Conservation (phyloP, 2,113 vertebrate genomes). For the Chloropsis hardwickii region DNA sequence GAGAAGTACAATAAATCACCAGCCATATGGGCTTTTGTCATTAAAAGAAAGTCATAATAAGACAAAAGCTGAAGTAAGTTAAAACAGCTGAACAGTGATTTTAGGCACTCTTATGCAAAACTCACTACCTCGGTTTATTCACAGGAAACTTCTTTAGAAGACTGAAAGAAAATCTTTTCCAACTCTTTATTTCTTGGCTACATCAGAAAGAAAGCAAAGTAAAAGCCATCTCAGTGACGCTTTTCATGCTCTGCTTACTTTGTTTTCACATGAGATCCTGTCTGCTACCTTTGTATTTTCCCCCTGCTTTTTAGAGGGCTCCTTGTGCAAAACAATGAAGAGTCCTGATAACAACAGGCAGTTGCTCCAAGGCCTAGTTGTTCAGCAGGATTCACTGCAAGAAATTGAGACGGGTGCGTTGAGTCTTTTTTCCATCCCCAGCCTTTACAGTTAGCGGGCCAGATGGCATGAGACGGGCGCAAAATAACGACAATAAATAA, state of each 20-base stretch:
- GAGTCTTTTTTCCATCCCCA: slow-evolving; percentile 23
- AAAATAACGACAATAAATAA: slow-evolving; percentile 44
- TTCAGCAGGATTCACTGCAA: slow-evolving; percentile 71
- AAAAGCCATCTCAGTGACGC: slow-evolving; percentile 20
- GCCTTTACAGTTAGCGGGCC: slow-evolving; percentile 67
- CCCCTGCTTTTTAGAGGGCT: slow-evolving; percentile 11
- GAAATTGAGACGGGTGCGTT: slow-evolving; percentile 60
- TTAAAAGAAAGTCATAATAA: background rate
- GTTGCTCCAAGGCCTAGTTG: slow-evolving; percentile 57
- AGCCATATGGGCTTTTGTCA: slow-evolving; percentile 25
- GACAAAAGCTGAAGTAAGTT: slow-evolving; percentile 9
- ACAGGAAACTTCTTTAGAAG: slow-evolving; percentile 8
- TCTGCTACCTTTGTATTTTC: slow-evolving; percentile 42
- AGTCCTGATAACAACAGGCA: slow-evolving; percentile 52
- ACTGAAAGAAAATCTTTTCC: slow-evolving; percentile 21
- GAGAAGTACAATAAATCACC: background rate
- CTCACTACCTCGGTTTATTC: slow-evolving; percentile 30
- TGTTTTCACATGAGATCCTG: slow-evolving; percentile 37
- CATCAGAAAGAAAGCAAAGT: slow-evolving; percentile 43
- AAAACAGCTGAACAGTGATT: background rate
- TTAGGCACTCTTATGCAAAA: background rate
- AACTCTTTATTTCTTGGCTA: slow-evolving; percentile 39
- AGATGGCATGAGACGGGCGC: slow-evolving; percentile 71
- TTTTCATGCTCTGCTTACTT: slow-evolving; percentile 48
- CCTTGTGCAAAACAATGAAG: slow-evolving; percentile 60